phyloP scores from a whole-genome alignment of 2,113 vertebrate species.

The Chloroceryle aenea region DNA sequence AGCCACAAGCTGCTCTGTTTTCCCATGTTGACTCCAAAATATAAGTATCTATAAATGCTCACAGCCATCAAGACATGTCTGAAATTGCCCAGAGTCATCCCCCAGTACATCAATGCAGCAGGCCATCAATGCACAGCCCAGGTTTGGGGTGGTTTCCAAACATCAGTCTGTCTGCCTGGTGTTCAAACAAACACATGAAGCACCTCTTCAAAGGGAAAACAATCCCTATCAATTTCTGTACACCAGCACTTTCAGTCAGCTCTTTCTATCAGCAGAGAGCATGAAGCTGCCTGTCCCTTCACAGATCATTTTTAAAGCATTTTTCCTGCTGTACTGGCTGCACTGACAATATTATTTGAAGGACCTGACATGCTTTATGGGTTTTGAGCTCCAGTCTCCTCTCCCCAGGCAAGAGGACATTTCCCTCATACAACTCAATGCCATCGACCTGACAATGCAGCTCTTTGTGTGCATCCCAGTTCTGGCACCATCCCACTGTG shows the following conservation, averaged over 20 bases:
- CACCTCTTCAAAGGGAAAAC: neutral
- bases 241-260: neutral
- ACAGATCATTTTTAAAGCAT: neutral
- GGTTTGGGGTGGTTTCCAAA: neutral
- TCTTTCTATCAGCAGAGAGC: neutral
- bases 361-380: neutral
- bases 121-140: neutral
- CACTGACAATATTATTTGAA: neutral
- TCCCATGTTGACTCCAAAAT: fast-evolving
- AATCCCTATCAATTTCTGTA: neutral
- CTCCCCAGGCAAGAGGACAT: neutral
- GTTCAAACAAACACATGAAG: neutral
- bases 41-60: neutral
- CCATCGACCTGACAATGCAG: neutral
- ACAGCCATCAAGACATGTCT: neutral
- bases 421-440: neutral
- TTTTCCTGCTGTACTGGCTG: neutral
- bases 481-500: neutral
- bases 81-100: neutral
- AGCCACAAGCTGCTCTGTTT: neutral
- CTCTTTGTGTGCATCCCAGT: neutral
- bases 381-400: neutral
- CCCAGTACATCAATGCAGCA: neutral
- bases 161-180: neutral
- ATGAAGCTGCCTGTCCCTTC: neutral